Evolutionary conservation across 2,113 vertebrate genomes (phyloP).

Genomic region (Polyodon spathula): DNA sequence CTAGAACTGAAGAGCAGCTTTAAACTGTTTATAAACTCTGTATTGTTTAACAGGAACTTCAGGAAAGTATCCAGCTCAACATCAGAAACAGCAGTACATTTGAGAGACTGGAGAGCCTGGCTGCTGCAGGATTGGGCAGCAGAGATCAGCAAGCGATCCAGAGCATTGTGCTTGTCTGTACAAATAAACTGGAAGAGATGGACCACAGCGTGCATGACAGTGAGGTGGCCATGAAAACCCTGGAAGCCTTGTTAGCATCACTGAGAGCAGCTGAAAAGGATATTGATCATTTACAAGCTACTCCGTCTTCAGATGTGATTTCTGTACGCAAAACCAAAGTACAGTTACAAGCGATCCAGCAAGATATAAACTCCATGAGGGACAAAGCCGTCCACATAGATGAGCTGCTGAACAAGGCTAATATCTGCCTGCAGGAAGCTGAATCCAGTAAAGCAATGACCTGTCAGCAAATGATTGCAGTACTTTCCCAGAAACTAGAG

Average conservation of each 20-base stretch:
- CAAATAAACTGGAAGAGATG: conserved; percentile 61
- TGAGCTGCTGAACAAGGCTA: conserved; percentile 51
- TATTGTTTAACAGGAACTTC: conserved; percentile 52
- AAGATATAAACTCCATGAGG: conserved; percentile 51
- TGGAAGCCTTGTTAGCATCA: conserved; percentile 72
- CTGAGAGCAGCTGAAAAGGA: conserved; percentile 56
- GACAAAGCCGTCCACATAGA: conserved; percentile 72
- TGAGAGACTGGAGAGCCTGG: conserved; percentile 44
- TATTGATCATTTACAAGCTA: conserved; percentile 28
- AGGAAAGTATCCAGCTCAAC: conserved; percentile 57
- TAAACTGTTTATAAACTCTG: not conserved
- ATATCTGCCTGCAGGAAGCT: conserved; percentile 53
- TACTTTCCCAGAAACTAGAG: conserved; percentile 45
- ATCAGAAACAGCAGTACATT: conserved; percentile 60
- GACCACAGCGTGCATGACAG: conserved; percentile 56
- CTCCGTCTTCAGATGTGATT: conserved; percentile 26
- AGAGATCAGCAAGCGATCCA: conserved; percentile 54
- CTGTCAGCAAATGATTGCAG: conserved; percentile 63
- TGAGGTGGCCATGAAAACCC: conserved; percentile 55
- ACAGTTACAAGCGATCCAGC: conserved; percentile 37
- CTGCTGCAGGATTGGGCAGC: conserved; percentile 51
- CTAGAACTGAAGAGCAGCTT: too few species aligned
- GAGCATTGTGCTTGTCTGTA: conserved; percentile 54
- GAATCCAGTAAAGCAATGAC: conserved; percentile 38
- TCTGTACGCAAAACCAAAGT: conserved; percentile 33